Percentiles rank a stretch among this genome's conserved stretches.
phyloP scores from a whole-genome alignment of 2,888 invertebrate genomes.

The Andricus curvator region DNA sequence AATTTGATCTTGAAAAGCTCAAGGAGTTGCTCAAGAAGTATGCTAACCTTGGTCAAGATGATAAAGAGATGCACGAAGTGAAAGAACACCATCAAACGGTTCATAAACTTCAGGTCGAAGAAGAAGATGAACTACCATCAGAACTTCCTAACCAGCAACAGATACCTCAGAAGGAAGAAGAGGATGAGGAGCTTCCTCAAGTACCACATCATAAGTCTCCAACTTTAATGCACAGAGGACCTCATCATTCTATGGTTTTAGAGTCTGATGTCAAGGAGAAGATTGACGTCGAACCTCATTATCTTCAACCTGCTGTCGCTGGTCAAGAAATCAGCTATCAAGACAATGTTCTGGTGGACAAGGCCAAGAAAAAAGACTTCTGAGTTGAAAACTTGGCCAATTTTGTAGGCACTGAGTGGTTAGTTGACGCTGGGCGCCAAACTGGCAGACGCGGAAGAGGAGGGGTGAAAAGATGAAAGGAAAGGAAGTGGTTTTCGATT shows the following conservation, averaged over 20 bases:
- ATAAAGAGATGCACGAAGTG: constrained; percentile 48
- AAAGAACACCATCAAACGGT: constrained; percentile 57
- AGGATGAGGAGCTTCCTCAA: constrained; percentile 56
- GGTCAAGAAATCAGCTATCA: constrained; percentile 82
- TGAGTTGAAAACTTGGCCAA: constrained; percentile 47
- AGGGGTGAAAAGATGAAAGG: constrained; percentile 2
- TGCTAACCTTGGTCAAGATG: constrained; percentile 45
- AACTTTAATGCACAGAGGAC: constrained; percentile 79
- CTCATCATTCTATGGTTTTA: constrained; percentile 81
- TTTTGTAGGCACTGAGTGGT: constrained; percentile 18
- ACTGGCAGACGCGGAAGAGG: constrained; percentile 43
- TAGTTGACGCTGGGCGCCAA: constrained; percentile 55
- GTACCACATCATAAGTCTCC: constrained; percentile 65
- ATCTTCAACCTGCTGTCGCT: constrained; percentile 82
- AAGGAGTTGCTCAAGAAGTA: constrained; percentile 69
- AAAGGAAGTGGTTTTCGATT: constrained; percentile 26
- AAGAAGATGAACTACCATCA: constrained; percentile 43
- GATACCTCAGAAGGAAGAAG: constrained; percentile 57
- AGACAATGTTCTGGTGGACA: constrained; percentile 72
- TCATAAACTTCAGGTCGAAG: constrained; percentile 40
- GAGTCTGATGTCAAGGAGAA: constrained; percentile 80
- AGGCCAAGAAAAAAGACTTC: constrained; percentile 73
- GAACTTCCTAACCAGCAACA: constrained; percentile 40
- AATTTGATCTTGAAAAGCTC: constrained; percentile 67
- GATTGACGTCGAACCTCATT: constrained; percentile 82